Base-by-base conservation (phyloP, 2,113 vertebrate species). In the Trachemys scripta region DNA sequence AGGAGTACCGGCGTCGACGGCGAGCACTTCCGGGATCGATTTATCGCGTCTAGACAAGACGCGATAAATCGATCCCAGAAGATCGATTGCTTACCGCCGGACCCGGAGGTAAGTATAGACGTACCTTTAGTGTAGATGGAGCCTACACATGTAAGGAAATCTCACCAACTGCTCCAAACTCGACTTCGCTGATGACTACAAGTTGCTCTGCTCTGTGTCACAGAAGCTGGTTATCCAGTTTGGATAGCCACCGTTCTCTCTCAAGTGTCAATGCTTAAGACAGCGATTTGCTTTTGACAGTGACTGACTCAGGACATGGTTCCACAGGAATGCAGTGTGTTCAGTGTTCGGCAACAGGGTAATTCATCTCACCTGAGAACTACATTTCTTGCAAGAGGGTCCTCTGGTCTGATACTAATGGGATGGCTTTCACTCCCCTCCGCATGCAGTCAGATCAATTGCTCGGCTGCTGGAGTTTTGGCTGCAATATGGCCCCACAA, bases 271-370 rank as follows among this genome's bases (percentile, higher is more conserved):
- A 54, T 93, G 86, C 75, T 69, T 93, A 80, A 84, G 81, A 82
- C 85, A 90, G 49, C 25, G 82, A 82, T 89, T 89, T 85, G 69
- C 82, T 85, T 89, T 89, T 85, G 82, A 88, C 87, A 90, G 76
- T 51, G 51, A 72, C 56, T 65, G 56, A 82, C 49, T 88, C 75
- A 89, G 87, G 72, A 82, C 56, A 85, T 90, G 75, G 81, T 80
- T 56, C 82, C 35, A 65, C 79, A n/a, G 10, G 72, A 88, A 79
- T 88, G 80, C 85, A 54, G 81, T 45, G 57, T 49, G 81, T 85
- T 90, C 83, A 76, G 79, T 45, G 62, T 59, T 53, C 51, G 11
- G 79, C 29, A 6, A 29, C 31, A 50, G 49, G 50, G 29, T 22
- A 10, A 51, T 50, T 35, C 29, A 51, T 50, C 31, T 9, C 16